Evolutionary conservation across 2,113 vertebrate species (phyloP), one percentile per base, ranked within the genome.

Genomic region (Thunnus maccoyii): DNA sequence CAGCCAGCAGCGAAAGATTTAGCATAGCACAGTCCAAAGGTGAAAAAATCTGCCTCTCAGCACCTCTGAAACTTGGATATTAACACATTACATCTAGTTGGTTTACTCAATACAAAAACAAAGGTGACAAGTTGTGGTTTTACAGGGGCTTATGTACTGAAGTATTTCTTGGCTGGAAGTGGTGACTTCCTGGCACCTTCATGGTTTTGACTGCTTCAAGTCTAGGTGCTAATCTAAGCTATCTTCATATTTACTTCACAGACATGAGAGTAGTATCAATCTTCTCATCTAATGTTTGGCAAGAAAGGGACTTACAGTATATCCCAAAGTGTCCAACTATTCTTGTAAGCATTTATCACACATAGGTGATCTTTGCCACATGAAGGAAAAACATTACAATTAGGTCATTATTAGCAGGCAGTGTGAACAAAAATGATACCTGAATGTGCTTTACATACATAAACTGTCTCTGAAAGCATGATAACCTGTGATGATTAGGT

Each of bases 401-500:
- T 30, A 15, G 9, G 1, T 41, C 55, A 67, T 61, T 14, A n/a
- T 58, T 15, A 47, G 30, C 51, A 67, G 46, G 25, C 17, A 18
- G 17, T 16, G 36, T 80, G 22, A 48, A 54, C 32, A 62, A 3
- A 55, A 22, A 5, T 2, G 2, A 50, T n/a, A 3, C 16, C 22
- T 22, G 18, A 20, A 22, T 30, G 3, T 55, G 7, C 17, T 55
- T 22, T 44, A 25, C 6, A 10, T 62, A 46, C 41, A 47, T 74
- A 27, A 64, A 58, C 68, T 85, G 63, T 82, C 78, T 84, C 25
- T 87, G 76, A 78, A 69, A 76, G 30, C 46, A 78, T 68, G 75
- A 86, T 84, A 84, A 90, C 72, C 68, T 79, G 65, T 79, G 22
- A 41, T 54, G 63, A 74, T 62, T 78, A 88, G 90, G 82, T 88